Evolutionary conservation across 1,140 invertebrate species (phyloP).

Genomic region (Diprion similis): DNA sequence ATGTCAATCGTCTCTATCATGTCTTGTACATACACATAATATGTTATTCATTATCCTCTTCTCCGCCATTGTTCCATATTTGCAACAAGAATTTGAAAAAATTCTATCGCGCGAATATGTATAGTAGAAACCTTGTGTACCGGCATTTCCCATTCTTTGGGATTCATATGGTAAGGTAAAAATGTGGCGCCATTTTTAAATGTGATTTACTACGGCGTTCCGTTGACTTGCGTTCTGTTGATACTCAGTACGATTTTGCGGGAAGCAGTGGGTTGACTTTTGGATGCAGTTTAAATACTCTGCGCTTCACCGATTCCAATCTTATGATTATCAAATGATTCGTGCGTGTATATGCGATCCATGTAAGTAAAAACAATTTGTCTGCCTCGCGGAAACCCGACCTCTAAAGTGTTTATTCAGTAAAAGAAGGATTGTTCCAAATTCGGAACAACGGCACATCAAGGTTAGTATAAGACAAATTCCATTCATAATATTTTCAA

Average conservation of each 20-base stretch:
- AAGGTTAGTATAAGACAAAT: not conserved
- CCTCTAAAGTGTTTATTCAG: not conserved
- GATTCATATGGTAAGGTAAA: not conserved
- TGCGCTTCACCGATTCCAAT: not conserved
- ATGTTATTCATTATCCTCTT: not conserved
- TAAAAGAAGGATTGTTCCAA: slow-evolving; percentile 4
- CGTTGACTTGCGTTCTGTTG: not conserved
- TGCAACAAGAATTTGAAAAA: not conserved
- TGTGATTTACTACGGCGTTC: too few relatives aligned
- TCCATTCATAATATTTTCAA: not conserved
- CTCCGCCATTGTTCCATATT: not conserved
- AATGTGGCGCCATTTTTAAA: too few relatives aligned
- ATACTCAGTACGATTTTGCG: not conserved
- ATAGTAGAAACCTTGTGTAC: not conserved
- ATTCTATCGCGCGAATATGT: slow-evolving; percentile 1
- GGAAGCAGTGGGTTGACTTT: not conserved
- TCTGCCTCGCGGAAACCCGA: not conserved
- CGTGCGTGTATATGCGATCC: not conserved
- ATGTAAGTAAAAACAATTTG: not conserved
- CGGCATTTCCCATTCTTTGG: not conserved
- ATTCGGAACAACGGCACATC: not conserved
- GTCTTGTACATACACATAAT: too few relatives aligned
- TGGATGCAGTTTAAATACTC: not conserved
- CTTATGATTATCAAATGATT: not conserved
- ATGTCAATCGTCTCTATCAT: too few relatives aligned